phyloP scores from a whole-genome alignment of 2,888 invertebrate species.

The Rhyacophila evoluta region DNA sequence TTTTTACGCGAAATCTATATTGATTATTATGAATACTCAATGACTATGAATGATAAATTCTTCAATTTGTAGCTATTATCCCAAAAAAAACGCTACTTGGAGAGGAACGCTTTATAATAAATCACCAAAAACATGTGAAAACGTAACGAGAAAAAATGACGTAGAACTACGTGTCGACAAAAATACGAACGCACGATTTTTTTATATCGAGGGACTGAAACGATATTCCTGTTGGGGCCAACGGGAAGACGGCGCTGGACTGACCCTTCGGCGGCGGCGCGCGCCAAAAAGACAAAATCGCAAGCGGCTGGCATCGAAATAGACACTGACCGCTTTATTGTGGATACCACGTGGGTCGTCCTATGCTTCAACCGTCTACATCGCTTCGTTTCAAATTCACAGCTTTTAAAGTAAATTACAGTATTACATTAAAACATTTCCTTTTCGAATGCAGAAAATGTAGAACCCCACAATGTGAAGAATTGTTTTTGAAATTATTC shows the following conservation, averaged over 20 bases:
- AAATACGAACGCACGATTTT: background rate
- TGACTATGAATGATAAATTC: background rate
- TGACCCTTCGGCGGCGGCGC: slow-evolving; percentile 7
- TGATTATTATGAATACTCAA: background rate
- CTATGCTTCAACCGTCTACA: background rate
- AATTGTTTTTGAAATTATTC: too few species aligned
- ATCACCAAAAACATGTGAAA: background rate
- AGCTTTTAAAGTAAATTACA: too few species aligned
- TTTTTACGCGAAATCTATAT: background rate
- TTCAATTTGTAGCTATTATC: background rate
- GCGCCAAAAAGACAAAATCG: background rate
- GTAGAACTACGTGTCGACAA: background rate
- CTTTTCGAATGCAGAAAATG: too few species aligned
- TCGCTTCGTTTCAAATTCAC: background rate
- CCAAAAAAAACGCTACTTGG: background rate
- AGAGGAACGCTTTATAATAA: background rate
- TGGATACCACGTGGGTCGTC: background rate
- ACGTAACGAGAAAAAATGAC: background rate
- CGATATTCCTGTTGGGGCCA: background rate
- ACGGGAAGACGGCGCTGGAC: slow-evolving; percentile 16
- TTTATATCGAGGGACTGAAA: background rate
- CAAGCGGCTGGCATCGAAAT: background rate
- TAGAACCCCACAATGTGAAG: too few species aligned
- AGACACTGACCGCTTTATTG: background rate
- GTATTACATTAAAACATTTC: too few species aligned